A percentile compares a stretch with the other conserved stretches of the same genome.
These are phyloP conservation scores for Cepaea nemoralis DNA, from an alignment of 1,140 invertebrate species.

Conservation along the genomic window DNA sequence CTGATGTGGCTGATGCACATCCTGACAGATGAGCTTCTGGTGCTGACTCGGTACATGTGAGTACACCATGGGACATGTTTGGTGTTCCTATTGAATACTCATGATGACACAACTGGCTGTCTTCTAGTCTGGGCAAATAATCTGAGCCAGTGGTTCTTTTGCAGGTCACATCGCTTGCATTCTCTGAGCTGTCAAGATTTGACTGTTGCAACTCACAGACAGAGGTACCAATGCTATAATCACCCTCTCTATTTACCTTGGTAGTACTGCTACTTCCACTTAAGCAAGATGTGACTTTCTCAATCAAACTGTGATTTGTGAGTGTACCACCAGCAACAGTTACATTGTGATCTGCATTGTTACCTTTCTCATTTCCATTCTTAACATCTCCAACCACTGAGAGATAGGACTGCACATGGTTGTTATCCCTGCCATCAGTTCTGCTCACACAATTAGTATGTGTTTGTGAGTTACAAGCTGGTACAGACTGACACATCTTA, in stretches of 20 bases:
- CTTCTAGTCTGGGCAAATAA: not conserved
- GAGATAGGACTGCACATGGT: not conserved
- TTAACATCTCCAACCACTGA: not conserved
- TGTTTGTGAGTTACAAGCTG: not conserved
- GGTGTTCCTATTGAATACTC: slow-evolving; percentile 4
- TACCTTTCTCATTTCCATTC: not conserved
- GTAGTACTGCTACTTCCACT: not conserved
- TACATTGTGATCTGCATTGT: not conserved
- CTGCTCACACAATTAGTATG: not conserved
- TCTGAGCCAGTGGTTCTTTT: not conserved
- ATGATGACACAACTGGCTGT: not conserved
- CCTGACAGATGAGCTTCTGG: not conserved
- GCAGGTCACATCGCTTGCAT: not conserved
- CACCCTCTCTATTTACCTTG: not conserved
- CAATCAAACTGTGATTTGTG: not conserved
- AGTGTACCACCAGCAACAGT: not conserved
- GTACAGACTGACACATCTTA: not conserved
- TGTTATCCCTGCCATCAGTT: not conserved
- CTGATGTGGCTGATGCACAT: not conserved
- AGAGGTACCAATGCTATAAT: not conserved
- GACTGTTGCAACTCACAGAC: not conserved
- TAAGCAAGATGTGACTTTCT: not conserved
- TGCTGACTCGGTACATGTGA: not conserved
- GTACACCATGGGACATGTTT: not conserved
- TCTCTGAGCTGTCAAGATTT: not conserved